Percentiles rank a stretch among this genome's conserved stretches.
Conservation (phyloP, 2,888 invertebrate species). For the Lithophane socia region DNA sequence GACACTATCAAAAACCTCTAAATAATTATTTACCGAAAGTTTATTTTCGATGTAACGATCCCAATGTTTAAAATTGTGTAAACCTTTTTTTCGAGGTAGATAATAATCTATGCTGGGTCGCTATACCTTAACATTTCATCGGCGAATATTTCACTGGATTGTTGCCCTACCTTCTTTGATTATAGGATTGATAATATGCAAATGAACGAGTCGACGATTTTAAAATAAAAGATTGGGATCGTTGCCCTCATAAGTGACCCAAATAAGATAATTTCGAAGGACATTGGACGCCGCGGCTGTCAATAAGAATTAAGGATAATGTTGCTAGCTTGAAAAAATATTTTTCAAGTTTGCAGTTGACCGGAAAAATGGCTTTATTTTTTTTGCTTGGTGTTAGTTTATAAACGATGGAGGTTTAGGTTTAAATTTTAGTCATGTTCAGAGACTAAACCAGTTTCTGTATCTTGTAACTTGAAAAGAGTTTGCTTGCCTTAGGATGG, state of each 20-base stretch:
- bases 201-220: slow-evolving; percentile 84
- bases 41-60: slow-evolving; percentile 46
- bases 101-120: slow-evolving; percentile 73
- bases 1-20: slow-evolving; percentile 39
- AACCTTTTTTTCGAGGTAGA: slow-evolving; percentile 68
- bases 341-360: slow-evolving; percentile 67
- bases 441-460: slow-evolving; percentile 1
- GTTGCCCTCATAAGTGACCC: slow-evolving; percentile 86
- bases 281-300: slow-evolving; percentile 81
- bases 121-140: slow-evolving; percentile 84
- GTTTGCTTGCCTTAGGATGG: slow-evolving; percentile 14
- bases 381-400: slow-evolving; percentile 51
- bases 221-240: slow-evolving; percentile 84
- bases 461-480: neutral
- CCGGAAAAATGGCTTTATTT: slow-evolving; percentile 45
- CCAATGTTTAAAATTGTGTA: slow-evolving; percentile 66
- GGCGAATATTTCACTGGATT: slow-evolving; percentile 86
- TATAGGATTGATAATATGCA: slow-evolving; percentile 87
- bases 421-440: slow-evolving; percentile 52
- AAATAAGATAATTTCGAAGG: slow-evolving; percentile 86
- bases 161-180: slow-evolving; percentile 85
- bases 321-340: slow-evolving; percentile 79
- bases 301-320: slow-evolving; percentile 87
- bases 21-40: slow-evolving; percentile 47
- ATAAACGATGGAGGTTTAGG: slow-evolving; percentile 63